A percentile compares a stretch with the other conserved stretches of the same genome.
Evolutionary conservation across 2,113 vertebrate genomes (phyloP).

Genomic region (Ramphastos sulfuratus): DNA sequence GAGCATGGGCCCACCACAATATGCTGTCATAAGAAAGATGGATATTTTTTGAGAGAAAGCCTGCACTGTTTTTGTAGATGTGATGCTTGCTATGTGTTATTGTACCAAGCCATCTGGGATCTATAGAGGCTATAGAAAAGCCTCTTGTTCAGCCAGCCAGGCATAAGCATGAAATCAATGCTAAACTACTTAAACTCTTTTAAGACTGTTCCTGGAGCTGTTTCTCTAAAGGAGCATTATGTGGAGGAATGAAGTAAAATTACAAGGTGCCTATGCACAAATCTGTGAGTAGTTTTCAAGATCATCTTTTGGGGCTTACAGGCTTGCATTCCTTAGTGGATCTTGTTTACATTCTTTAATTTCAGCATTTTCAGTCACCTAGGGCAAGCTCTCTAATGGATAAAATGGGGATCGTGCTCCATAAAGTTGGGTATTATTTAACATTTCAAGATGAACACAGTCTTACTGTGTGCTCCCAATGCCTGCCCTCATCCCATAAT

Average conservation of each 20-base stretch:
- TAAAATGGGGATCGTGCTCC: not conserved
- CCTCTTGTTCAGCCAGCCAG: not conserved
- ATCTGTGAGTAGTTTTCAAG: not conserved
- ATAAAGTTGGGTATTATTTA: not conserved
- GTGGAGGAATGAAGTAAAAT: not conserved
- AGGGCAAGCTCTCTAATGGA: not conserved
- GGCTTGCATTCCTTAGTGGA: constrained; percentile 25
- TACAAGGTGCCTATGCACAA: not conserved
- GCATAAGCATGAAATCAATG: not conserved
- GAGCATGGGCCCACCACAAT: not conserved
- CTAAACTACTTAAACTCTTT: not conserved
- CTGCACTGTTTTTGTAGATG: not conserved
- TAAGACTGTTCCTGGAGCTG: not conserved
- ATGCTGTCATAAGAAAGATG: not conserved
- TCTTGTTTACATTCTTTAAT: constrained; percentile 8
- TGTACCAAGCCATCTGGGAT: not conserved
- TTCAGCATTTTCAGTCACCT: not conserved
- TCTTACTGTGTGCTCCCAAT: not conserved
- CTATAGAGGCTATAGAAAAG: not conserved
- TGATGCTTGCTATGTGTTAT: not conserved
- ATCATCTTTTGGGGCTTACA: constrained; percentile 1
- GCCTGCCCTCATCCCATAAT: not conserved
- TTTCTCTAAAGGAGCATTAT: not conserved
- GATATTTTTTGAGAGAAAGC: not conserved
- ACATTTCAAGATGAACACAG: not conserved